phyloP scores from a whole-genome alignment of 2,888 invertebrate genomes.

The Ormyrus thymus region DNA sequence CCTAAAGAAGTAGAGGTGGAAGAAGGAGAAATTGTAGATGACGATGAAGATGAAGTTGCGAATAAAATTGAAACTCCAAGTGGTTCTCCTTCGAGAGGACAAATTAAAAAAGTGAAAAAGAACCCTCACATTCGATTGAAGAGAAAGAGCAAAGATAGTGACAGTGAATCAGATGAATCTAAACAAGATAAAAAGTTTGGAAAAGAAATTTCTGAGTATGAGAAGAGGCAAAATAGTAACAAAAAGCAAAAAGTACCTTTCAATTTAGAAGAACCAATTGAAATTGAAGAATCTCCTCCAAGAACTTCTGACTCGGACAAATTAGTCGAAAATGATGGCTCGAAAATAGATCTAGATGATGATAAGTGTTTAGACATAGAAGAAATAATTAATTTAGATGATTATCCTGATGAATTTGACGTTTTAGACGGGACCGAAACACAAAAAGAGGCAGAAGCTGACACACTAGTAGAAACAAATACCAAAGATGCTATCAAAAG shows the following conservation, averaged over 20 bases:
- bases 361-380: constrained; percentile 67
- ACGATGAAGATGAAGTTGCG: constrained; percentile 42
- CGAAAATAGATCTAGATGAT: constrained; percentile 56
- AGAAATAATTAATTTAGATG: constrained; percentile 72
- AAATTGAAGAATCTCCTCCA: constrained; percentile 47
- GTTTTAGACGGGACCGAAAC: constrained; percentile 62
- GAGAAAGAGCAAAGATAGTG: constrained; percentile 37
- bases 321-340: constrained; percentile 31
- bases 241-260: constrained; percentile 16
- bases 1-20: constrained; percentile 51
- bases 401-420: constrained; percentile 72
- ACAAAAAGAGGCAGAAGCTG: constrained; percentile 14
- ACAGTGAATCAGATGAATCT: background rate
- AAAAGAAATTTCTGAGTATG: constrained; percentile 9
- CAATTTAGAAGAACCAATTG: constrained; percentile 31
- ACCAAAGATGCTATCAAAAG: constrained; percentile 38
- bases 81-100: constrained; percentile 13
- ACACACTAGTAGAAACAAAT: constrained; percentile 1
- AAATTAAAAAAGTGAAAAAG: constrained; percentile 51
- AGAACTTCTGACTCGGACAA: constrained; percentile 18
- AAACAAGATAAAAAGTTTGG: background rate
- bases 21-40: constrained; percentile 55
- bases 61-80: constrained; percentile 25
- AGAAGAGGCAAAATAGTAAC: constrained; percentile 39
- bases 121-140: constrained; percentile 46